Conservation (phyloP, 2,113 vertebrate species). For the Perca fluviatilis region DNA sequence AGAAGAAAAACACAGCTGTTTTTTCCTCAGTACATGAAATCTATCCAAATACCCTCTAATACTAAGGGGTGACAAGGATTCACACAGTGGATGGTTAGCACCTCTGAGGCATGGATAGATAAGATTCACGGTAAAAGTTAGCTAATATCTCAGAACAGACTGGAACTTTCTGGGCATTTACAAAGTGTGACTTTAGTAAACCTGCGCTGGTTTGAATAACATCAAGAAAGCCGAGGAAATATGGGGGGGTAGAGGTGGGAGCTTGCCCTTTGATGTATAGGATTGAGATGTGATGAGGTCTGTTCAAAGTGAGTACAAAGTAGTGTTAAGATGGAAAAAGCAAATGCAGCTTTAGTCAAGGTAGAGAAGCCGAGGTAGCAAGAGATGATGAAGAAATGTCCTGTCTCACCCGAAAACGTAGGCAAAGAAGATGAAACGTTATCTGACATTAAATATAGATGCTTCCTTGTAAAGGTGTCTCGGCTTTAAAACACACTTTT, state of each 20-base stretch:
- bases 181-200: constrained; percentile 80
- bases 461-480: constrained; percentile 75
- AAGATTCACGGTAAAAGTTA: constrained; percentile 75
- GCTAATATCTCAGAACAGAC: constrained; percentile 71
- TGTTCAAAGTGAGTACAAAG: constrained; percentile 84
- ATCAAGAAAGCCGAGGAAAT: constrained; percentile 72
- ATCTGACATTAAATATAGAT: constrained; percentile 84
- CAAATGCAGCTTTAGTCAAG: constrained; percentile 84
- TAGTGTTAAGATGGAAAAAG: constrained; percentile 82
- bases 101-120: constrained; percentile 68
- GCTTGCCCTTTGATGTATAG: constrained; percentile 83
- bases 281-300: constrained; percentile 85
- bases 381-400: constrained; percentile 80
- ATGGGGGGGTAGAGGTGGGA: constrained; percentile 33
- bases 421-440: constrained; percentile 80
- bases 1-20: constrained; percentile 1
- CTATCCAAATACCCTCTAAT: constrained; percentile 56
- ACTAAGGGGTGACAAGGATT: constrained; percentile 47
- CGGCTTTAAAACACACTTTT: constrained; percentile 75
- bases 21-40: constrained; percentile 38
- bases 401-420: constrained; percentile 71
- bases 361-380: constrained; percentile 72
- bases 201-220: constrained; percentile 79
- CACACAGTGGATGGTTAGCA: constrained; percentile 39
- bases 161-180: constrained; percentile 78